These are phyloP conservation scores for Pseudorhiza aurosa DNA, from an alignment of 30 jellyfish, hydroid and myxozoan species.

Conservation along the genomic window DNA sequence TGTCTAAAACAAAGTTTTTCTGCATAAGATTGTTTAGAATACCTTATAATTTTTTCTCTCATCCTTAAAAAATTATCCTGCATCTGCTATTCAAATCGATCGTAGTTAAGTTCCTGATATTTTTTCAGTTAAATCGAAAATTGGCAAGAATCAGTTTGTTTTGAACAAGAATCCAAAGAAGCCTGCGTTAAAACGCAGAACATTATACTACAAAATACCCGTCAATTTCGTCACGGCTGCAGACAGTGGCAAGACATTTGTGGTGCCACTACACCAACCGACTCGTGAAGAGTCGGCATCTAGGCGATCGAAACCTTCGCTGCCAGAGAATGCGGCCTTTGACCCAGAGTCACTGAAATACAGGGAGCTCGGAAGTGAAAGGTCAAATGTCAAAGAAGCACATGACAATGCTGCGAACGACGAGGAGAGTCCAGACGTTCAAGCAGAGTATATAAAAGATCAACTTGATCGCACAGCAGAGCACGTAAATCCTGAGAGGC, in stretches of 20 bases:
- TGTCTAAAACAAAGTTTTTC: no score
- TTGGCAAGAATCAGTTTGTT: not conserved
- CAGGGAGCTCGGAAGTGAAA: slow-evolving; percentile 28
- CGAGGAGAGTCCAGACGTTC: slow-evolving; percentile 39
- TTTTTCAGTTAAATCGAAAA: not conserved
- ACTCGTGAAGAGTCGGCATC: slow-evolving; percentile 34
- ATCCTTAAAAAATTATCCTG: no score
- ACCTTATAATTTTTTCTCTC: no score
- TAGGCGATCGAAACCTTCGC: slow-evolving; percentile 49
- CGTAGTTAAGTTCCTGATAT: not conserved
- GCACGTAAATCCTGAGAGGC: slow-evolving; percentile 7
- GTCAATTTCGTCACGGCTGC: slow-evolving; percentile 52
- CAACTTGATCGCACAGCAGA: slow-evolving; percentile 34
- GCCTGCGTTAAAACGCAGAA: slow-evolving; percentile 35
- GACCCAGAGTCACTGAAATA: slow-evolving; percentile 31
- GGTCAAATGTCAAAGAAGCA: not conserved
- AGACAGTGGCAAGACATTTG: slow-evolving; percentile 46
- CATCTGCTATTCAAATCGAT: no score
- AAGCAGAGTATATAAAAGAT: slow-evolving; percentile 54
- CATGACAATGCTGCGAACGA: not conserved
- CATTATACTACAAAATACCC: slow-evolving; percentile 52
- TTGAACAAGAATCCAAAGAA: slow-evolving; percentile 43
- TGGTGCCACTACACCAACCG: slow-evolving; percentile 22
- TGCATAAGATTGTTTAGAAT: no score
- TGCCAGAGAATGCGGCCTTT: slow-evolving; percentile 24